Evolutionary conservation across 2,888 invertebrate genomes (phyloP).

Genomic region (Fabriciana adippe): DNA sequence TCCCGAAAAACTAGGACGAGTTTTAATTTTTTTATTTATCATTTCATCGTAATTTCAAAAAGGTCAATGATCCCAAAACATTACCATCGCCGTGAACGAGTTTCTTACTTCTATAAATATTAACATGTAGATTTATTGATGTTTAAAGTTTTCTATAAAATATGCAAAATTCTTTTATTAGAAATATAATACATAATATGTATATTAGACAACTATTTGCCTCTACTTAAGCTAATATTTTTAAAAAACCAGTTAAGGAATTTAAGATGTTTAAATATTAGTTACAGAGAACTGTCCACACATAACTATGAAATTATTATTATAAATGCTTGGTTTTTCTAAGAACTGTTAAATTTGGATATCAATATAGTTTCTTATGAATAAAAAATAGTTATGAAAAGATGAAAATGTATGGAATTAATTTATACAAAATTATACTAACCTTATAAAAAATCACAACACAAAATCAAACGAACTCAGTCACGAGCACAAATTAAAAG

Average conservation of each 20-base stretch:
- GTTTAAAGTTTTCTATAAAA: background rate
- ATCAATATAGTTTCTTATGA: no score
- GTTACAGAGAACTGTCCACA: background rate
- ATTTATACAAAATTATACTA: constrained; percentile 1
- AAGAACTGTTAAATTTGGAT: no score
- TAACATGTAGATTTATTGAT: background rate
- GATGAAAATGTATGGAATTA: no score
- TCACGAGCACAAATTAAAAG: constrained; percentile 16
- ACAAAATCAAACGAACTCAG: constrained; percentile 11
- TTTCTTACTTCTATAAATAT: background rate
- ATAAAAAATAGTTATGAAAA: no score
- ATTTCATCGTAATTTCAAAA: background rate
- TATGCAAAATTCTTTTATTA: background rate
- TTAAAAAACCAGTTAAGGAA: background rate
- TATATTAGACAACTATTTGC: background rate
- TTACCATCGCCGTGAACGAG: no score
- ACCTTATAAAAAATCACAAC: constrained; percentile 13
- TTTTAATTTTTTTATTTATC: background rate
- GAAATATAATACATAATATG: background rate
- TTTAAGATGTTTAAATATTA: constrained; percentile 1
- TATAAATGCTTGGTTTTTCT: no score
- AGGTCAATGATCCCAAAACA: constrained; percentile 4
- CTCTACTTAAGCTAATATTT: background rate
- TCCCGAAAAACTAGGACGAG: no score
- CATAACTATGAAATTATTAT: no score